Conservation (phyloP, 1,140 invertebrate genomes). For the Tetragonula clypearis region DNA sequence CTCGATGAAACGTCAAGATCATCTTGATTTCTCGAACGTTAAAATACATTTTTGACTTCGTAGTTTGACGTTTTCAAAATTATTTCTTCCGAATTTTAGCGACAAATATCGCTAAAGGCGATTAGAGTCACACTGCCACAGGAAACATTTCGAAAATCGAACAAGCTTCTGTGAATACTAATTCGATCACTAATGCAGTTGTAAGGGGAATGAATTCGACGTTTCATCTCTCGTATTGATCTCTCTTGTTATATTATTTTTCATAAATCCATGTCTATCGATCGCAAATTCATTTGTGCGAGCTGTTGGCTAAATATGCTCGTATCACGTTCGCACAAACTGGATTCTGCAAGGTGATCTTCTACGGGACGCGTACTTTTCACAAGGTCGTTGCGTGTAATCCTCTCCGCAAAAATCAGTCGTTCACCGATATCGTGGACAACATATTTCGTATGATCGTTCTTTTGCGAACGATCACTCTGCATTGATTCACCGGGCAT, state of each 20-base stretch:
- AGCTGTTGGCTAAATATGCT: constrained; percentile 30
- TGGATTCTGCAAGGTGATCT: constrained; percentile 17
- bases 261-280: too few species aligned
- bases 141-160: not conserved
- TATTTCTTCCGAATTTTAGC: too few species aligned
- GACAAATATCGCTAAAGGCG: too few species aligned
- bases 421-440: not conserved
- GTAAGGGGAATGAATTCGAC: not conserved
- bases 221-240: not conserved
- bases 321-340: constrained; percentile 21
- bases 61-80: too few species aligned
- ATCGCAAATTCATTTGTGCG: not conserved
- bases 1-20: too few species aligned
- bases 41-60: too few species aligned
- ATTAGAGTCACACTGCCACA: not conserved
- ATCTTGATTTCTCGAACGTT: too few species aligned
- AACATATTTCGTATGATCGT: not conserved
- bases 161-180: not conserved
- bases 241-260: not conserved
- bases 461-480: not conserved
- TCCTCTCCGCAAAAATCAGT: not conserved
- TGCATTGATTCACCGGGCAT: too few species aligned
- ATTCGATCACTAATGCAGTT: not conserved
- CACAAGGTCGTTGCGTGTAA: constrained; percentile 22
- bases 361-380: constrained; percentile 34